phyloP scores from a whole-genome alignment of 2,888 invertebrate species.

The Ophion obscuratus region DNA sequence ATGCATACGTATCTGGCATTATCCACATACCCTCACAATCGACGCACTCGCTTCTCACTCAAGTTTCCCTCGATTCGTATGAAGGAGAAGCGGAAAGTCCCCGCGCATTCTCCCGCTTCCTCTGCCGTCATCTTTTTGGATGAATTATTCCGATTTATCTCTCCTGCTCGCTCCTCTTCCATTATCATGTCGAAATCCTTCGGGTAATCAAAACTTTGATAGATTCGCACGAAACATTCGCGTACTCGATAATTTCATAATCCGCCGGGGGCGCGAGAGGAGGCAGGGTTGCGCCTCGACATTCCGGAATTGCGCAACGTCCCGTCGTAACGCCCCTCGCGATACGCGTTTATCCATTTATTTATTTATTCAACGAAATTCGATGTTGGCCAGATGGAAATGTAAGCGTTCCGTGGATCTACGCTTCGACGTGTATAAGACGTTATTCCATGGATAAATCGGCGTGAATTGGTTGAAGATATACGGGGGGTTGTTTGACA shows the following conservation, averaged over 20 bases:
- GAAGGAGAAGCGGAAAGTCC: slow-evolving; percentile 33
- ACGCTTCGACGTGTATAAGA: neutral
- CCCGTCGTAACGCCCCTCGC: neutral
- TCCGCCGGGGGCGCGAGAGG: neutral
- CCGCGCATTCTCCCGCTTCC: neutral
- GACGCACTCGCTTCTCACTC: slow-evolving; percentile 30
- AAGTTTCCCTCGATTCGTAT: slow-evolving; percentile 46
- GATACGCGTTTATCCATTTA: slow-evolving; percentile 39
- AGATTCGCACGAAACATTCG: slow-evolving; percentile 8
- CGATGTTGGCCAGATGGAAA: slow-evolving; percentile 23
- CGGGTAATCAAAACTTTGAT: slow-evolving; percentile 16
- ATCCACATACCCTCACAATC: slow-evolving; percentile 30
- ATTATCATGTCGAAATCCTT: slow-evolving; percentile 25
- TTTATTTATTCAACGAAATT: slow-evolving; percentile 48
- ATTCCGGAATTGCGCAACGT: slow-evolving; percentile 28
- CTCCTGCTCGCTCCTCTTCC: slow-evolving; percentile 7
- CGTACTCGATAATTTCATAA: slow-evolving; percentile 16
- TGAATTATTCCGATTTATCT: slow-evolving; percentile 54
- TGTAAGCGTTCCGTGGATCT: slow-evolving; percentile 14
- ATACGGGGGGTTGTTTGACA: no score
- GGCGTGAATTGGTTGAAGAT: no score
- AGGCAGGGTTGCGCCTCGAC: neutral
- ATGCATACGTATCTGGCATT: slow-evolving; percentile 5
- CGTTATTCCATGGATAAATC: no score
- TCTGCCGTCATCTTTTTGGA: slow-evolving; percentile 1